Base-by-base conservation (phyloP, 1,140 invertebrate species). In the Oscheius sp. region DNA sequence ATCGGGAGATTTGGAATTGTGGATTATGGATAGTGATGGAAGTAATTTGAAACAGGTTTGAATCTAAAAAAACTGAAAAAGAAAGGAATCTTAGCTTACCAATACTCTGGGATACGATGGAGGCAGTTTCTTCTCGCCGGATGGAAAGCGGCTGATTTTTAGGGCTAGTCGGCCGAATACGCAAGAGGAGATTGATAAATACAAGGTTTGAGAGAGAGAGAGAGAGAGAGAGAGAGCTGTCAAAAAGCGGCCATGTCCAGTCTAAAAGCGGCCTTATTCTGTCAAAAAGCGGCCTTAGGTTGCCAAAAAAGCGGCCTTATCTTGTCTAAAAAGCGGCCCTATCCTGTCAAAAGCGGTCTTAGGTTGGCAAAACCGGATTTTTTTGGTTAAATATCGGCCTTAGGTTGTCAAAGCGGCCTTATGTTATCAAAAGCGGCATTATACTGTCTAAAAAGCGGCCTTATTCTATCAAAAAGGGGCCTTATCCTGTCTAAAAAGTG, bases 121-220 rank as follows among this genome's bases (percentile, higher is more conserved):
- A 13, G 79, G 79, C 18, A 77, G 73, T 4, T 80, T 80, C 74
- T 80, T 80, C 62, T 65, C 63, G 38, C 78, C 78, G 0, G 78
- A 80, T 55, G 77, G 79, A 26, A 78, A 66, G 32, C 58, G 75
- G 26, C 32, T 80, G 2, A 72, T 80, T 18, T 80, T 77, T 55
- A 52, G 79, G 15, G 79, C 79, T 13, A 80, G 76, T 13, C 35
- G 78, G n/a, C 79, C 79, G 42, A 76, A 69, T 3, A 76, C 61
- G 10, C n/a, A 18, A 3, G 62, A 31, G 4, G 79, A 80, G 42
- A 74, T 80, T 36, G 52, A 31, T 3, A 68, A 68, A 32, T 80
- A 80, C 67, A 78, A 78, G 61, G 38, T 34, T 10, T 29, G 4
- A n/a, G n/a, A n/a, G n/a, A n/a, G n/a, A n/a, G n/a, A n/a, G n/a